Evolutionary conservation across 2,888 invertebrate species (phyloP), one percentile per base, ranked within the genome.

Genomic region (Lampropteryx suffumata): DNA sequence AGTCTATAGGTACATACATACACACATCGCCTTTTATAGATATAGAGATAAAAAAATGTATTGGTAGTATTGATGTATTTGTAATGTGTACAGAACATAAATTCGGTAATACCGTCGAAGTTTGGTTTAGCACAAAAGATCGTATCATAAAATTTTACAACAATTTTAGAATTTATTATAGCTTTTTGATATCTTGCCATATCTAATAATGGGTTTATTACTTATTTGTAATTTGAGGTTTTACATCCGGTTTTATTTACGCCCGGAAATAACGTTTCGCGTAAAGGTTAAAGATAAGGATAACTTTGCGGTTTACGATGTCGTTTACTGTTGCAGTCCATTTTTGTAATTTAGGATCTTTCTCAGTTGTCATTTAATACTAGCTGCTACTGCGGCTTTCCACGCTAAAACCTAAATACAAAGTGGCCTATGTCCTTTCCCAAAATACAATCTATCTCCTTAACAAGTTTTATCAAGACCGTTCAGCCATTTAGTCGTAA

Each of bases 121-220:
- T 82, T 84, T 73, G 74, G 70, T 79, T 79, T 71, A 67, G 69
- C 76, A 72, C 53, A 79, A 79, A 69, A 76, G 79, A 43, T 79
- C 81, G 82, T 84, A 80, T 81, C 84, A 79, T 85, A 83, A 85
- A 84, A 84, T 85, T 85, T 86, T 84, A 84, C 83, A 85, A 81
- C 84, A 82, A 85, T 78, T 84, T 84, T 74, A 77, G 84, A 84
- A 79, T 79, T 75, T 78, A 76, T 82, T 85, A 84, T 79, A 54
- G 77, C 80, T 80, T 82, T 85, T 84, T 85, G 81, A 85, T 85
- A 84, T 83, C 84, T 82, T 76, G 70, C 77, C 77, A 72, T 73
- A 75, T 76, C 76, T 80, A 78, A 82, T 82, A 82, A 82, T 83
- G 78, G 77, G 71, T 82, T 82, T 82, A 79, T 79, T 77, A 74